Conservation (phyloP, 2,113 vertebrate species). For the Agelaius tricolor region DNA sequence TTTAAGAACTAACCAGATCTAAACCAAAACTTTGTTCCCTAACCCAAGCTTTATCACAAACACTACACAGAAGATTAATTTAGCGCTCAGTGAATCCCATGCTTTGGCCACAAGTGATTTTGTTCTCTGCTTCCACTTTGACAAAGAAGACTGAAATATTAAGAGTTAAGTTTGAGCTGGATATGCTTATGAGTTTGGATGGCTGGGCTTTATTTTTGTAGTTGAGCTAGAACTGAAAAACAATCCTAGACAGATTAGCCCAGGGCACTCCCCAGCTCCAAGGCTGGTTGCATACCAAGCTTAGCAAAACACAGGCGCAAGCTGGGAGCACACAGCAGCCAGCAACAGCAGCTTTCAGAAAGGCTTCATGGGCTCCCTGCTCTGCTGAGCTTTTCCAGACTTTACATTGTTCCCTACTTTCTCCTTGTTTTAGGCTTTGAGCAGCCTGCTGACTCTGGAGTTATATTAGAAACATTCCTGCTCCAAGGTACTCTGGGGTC, state of each 20-base stretch:
- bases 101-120: not conserved
- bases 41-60: not conserved
- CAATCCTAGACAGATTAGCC: not conserved
- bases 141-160: not conserved
- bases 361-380: not conserved
- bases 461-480: rapidly evolving
- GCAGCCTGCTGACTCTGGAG: not conserved
- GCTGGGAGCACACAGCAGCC: not conserved
- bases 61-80: not conserved
- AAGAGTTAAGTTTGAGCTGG: not conserved
- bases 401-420: not conserved
- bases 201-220: not conserved
- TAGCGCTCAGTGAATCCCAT: not conserved
- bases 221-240: not conserved
- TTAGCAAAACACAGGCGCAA: rapidly evolving
- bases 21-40: not conserved
- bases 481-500: not conserved
- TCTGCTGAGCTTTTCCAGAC: not conserved
- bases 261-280: not conserved
- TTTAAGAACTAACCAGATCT: not conserved
- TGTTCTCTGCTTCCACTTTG: not conserved
- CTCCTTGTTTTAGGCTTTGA: not conserved
- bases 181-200: not conserved
- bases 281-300: not conserved
- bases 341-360: not conserved